These are phyloP conservation scores for Chrysolina oricalcia DNA, from an alignment of 2,888 invertebrate species.

Conservation along the genomic window DNA sequence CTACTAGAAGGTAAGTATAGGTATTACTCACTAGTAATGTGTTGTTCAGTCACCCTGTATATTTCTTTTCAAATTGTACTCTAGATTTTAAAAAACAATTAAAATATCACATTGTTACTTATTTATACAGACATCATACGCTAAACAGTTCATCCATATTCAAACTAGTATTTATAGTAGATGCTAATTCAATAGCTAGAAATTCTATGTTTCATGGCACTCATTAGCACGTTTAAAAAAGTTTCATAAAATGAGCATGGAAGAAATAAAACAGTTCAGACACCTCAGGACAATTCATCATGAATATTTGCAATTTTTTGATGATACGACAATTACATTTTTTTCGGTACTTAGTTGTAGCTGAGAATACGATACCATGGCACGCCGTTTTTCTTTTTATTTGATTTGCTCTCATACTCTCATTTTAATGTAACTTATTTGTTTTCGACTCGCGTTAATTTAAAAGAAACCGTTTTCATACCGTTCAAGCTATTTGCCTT, in stretches of 20 bases:
- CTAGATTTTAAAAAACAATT: neutral
- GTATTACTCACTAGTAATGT: too few species aligned
- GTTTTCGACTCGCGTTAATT: too few species aligned
- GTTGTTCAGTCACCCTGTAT: neutral
- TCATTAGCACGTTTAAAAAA: neutral
- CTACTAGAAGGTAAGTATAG: too few species aligned
- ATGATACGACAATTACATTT: too few species aligned
- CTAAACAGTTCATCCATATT: neutral
- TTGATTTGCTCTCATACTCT: too few species aligned
- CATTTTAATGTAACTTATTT: too few species aligned
- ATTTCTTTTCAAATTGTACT: constrained; percentile 11
- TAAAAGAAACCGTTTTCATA: too few species aligned
- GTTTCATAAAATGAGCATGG: neutral
- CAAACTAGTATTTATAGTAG: neutral
- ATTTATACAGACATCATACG: constrained; percentile 9
- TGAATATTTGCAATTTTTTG: neutral
- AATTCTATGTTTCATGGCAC: neutral
- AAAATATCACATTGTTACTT: constrained; percentile 13
- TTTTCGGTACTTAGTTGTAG: too few species aligned
- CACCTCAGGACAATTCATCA: neutral
- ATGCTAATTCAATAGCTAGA: neutral
- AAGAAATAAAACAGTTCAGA: neutral
- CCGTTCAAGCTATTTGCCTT: too few species aligned
- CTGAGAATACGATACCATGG: too few species aligned
- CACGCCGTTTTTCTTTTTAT: too few species aligned